Evolutionary conservation across 2,888 invertebrate species (phyloP).

Genomic region (Mimumesa dahlbomi): DNA sequence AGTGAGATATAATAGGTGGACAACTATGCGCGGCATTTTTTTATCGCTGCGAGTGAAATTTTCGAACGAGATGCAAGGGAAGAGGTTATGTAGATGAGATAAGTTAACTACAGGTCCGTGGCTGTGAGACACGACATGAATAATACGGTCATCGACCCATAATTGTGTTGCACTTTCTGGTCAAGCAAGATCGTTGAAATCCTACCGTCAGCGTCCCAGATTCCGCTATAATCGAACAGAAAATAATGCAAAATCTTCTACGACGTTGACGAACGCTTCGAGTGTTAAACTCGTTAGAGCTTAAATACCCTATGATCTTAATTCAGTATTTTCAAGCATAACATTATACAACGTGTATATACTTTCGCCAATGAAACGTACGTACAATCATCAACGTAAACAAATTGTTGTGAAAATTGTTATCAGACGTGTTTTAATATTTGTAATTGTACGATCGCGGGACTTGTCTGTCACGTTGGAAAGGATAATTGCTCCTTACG

Average conservation of each 20-base stretch:
- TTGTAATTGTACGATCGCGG: too few relatives aligned
- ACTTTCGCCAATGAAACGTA: too few relatives aligned
- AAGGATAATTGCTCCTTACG: constrained; percentile 17
- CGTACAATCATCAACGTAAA: too few relatives aligned
- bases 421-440: too few relatives aligned
- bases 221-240: constrained; percentile 57
- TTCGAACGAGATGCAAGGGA: constrained; percentile 53
- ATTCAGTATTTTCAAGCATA: too few relatives aligned
- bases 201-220: constrained; percentile 61
- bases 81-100: constrained; percentile 73
- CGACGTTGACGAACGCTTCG: constrained; percentile 15
- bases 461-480: constrained; percentile 12
- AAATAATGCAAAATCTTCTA: constrained; percentile 41
- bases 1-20: too few relatives aligned
- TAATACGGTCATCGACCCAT: constrained; percentile 72
- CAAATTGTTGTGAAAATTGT: too few relatives aligned
- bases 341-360: too few relatives aligned
- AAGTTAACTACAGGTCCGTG: constrained; percentile 71
- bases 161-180: constrained; percentile 72
- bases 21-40: too few relatives aligned
- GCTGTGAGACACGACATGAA: constrained; percentile 68
- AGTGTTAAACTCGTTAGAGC: neutral
- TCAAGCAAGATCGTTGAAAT: constrained; percentile 66
- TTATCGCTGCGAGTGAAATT: constrained; percentile 51
- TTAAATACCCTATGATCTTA: too few relatives aligned